Base-by-base conservation (phyloP, 2,797 vertebrate species). In the Argentina silus region DNA sequence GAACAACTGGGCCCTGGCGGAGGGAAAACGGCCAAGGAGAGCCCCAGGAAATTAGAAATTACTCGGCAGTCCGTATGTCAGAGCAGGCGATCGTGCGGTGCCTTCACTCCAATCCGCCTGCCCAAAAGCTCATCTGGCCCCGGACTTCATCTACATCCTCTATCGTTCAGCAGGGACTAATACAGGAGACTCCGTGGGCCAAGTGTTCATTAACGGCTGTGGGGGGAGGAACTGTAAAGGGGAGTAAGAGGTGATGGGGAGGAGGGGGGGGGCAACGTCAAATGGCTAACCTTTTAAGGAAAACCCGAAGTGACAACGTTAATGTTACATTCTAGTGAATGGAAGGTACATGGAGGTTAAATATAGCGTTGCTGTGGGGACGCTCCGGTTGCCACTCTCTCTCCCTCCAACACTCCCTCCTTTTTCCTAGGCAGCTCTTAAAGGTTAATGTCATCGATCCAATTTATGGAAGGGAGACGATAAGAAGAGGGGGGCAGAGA, bases 21-120 rank as follows among this genome's bases (percentile, higher is more conserved):
- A 62, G 79, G 88, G 86, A 85, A 85, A 83, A 79, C 68, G 57
- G 81, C 61, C 44, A 85, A 79, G 79, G 60, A 82, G 74, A 69
- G 80, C 68, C 76, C 85, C 78, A 79, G 81, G 85, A 92, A 88
- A 93, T 91, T 89, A 79, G 74, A 77, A 75, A 78, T 76, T 61
- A 72, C 71, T 77, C 55, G 11, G 10, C 70, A 51, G 76, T 61
- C 69, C 74, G 73, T 72, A 57, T 73, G 27, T 36, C 47, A 36
- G 2, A 36, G 27, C 27, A 36, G 27, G 27, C 27, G 27, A 36
- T 36, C 27, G 27, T 36, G 27, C 4, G 81, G 81, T 89, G 85
- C 86, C 83, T 85, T 88, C 83, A 69, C 78, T 78, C 17, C 59
- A 45, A 36, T 66, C 19, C 17, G 15, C 19, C 36, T 27, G 71